Evolutionary conservation across 2,888 invertebrate species (phyloP).

Genomic region (Cheilosia variabilis): DNA sequence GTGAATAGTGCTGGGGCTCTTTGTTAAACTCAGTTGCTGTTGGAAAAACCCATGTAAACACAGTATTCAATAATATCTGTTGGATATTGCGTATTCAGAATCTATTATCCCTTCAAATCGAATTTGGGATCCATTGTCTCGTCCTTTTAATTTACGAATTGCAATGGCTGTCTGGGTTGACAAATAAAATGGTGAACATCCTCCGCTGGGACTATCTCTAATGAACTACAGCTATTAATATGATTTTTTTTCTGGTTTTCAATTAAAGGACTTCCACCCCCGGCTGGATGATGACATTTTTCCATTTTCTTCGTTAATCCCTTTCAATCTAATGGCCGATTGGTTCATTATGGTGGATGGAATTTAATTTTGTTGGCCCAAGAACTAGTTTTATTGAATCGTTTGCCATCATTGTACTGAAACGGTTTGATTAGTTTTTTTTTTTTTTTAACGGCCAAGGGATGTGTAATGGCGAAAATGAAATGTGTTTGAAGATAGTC

Average conservation of each 20-base stretch:
- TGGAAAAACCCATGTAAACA: not conserved
- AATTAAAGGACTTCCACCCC: conserved; percentile 39
- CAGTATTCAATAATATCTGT: too few relatives aligned
- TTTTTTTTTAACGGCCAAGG: not conserved
- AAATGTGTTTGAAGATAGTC: too few relatives aligned
- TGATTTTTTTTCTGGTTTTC: conserved; percentile 5
- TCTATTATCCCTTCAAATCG: not conserved
- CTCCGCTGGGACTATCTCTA: conserved; percentile 9
- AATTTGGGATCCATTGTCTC: not conserved
- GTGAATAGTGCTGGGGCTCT: too few relatives aligned
- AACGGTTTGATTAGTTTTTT: not conserved
- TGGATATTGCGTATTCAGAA: not conserved
- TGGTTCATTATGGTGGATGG: conserved; percentile 51
- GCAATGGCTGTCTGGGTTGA: conserved; percentile 35
- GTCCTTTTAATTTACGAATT: not conserved
- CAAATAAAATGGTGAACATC: conserved; percentile 37
- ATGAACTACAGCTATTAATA: conserved; percentile 43
- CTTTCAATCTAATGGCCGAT: conserved; percentile 41
- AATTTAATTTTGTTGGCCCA: conserved; percentile 46
- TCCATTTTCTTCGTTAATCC: conserved; percentile 17
- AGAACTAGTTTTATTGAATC: conserved; percentile 14
- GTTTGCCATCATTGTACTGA: not conserved
- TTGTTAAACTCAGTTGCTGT: conserved; percentile 6
- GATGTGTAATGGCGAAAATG: not conserved
- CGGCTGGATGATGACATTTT: conserved; percentile 18